Conservation (phyloP, 1,140 invertebrate genomes). For the Drosophila pallidifrons region DNA sequence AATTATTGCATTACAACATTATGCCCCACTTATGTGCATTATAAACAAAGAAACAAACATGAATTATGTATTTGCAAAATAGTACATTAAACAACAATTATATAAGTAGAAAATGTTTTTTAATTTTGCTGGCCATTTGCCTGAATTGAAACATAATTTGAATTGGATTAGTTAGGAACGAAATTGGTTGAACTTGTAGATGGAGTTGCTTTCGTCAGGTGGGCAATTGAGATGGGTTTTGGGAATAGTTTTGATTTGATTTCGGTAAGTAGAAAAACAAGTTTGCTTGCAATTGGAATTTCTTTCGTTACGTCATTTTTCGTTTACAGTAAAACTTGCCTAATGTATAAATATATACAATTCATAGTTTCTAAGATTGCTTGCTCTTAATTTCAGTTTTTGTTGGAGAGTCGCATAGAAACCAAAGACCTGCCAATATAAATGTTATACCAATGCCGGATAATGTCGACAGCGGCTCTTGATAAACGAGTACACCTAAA, state of each 20-base stretch:
- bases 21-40: constrained; percentile 67
- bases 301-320: no score
- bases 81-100: constrained; percentile 74
- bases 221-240: no score
- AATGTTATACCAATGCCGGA: constrained; percentile 68
- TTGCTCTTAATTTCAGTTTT: constrained; percentile 6
- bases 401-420: constrained; percentile 57
- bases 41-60: constrained; percentile 58
- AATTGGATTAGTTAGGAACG: not conserved
- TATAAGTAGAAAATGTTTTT: constrained; percentile 45
- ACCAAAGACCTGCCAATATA: constrained; percentile 73
- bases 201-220: no score
- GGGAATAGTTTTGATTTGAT: not conserved
- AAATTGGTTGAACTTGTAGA: no score
- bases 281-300: not conserved
- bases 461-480: constrained; percentile 58
- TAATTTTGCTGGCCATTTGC: not conserved
- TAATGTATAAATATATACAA: not conserved
- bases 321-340: no score
- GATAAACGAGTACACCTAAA: constrained; percentile 64
- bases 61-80: constrained; percentile 72
- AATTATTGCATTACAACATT: constrained; percentile 31
- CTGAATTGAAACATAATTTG: no score
- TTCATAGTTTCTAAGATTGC: not conserved
- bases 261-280: not conserved